Conservation (phyloP, 2,888 invertebrate genomes). For the Chrysolina haemoptera region DNA sequence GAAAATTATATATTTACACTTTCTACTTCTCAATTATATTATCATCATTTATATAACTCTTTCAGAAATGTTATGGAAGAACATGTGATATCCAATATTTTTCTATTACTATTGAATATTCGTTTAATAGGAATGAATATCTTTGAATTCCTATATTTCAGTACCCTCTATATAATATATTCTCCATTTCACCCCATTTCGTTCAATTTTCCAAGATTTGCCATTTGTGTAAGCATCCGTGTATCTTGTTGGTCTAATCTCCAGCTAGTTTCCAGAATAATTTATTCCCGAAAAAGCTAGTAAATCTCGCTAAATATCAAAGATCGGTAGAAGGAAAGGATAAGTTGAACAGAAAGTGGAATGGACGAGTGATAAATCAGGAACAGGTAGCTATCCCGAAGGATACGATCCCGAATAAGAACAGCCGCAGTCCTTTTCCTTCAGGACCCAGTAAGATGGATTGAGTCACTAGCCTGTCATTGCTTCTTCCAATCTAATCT, state of each 20-base stretch:
- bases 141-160: too few species aligned
- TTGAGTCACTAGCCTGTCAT: slow-evolving; percentile 64
- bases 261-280: slow-evolving; percentile 59
- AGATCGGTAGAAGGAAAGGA: slow-evolving; percentile 67
- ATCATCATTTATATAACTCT: too few species aligned
- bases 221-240: slow-evolving; percentile 51
- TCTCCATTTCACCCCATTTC: slow-evolving; percentile 37
- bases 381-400: slow-evolving; percentile 68
- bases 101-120: too few species aligned
- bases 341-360: slow-evolving; percentile 68
- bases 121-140: too few species aligned
- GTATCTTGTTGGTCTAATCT: slow-evolving; percentile 48
- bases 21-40: too few species aligned
- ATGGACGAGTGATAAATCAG: slow-evolving; percentile 70
- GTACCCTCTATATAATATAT: neutral
- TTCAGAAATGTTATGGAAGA: too few species aligned
- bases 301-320: slow-evolving; percentile 69
- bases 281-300: slow-evolving; percentile 66
- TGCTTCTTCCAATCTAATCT: slow-evolving; percentile 62
- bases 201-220: slow-evolving; percentile 43
- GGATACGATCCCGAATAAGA: slow-evolving; percentile 67
- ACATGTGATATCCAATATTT: too few species aligned
- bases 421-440: slow-evolving; percentile 64
- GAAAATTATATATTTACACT: too few species aligned
- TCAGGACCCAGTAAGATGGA: slow-evolving; percentile 65